These are phyloP conservation scores for Pristionchus exspectatus DNA, from an alignment of 2,888 invertebrate species.

Conservation along the genomic window DNA sequence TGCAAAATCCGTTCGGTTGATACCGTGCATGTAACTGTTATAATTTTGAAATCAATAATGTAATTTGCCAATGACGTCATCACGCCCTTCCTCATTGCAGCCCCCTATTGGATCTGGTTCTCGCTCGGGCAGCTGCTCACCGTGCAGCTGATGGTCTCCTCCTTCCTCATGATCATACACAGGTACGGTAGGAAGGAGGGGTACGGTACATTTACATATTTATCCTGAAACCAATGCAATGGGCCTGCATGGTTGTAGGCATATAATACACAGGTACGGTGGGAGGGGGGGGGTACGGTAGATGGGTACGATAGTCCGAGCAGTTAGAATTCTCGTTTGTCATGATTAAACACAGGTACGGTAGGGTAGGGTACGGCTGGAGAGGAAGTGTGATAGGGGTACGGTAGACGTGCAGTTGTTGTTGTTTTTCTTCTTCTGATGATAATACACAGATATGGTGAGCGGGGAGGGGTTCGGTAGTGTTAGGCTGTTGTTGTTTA, in stretches of 20 bases:
- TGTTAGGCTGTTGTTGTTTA: too few relatives aligned
- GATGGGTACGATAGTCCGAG: too few relatives aligned
- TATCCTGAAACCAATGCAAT: too few relatives aligned
- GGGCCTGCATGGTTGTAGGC: too few relatives aligned
- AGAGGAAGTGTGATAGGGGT: not conserved
- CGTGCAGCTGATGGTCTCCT: constrained; percentile 69
- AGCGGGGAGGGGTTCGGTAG: too few relatives aligned
- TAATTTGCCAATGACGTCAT: not conserved
- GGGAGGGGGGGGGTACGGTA: too few relatives aligned
- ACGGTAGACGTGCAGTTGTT: too few relatives aligned
- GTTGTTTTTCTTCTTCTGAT: too few relatives aligned
- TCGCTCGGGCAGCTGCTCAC: constrained; percentile 67
- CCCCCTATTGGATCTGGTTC: constrained; percentile 72
- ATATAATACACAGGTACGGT: constrained; percentile 56
- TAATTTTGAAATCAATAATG: not conserved
- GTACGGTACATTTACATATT: not conserved
- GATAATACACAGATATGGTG: too few relatives aligned
- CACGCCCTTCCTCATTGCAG: constrained; percentile 56
- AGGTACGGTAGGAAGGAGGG: not conserved
- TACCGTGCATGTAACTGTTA: too few relatives aligned
- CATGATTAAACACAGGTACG: constrained; percentile 58
- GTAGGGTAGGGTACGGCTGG: not conserved
- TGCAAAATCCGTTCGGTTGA: too few relatives aligned
- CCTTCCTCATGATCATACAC: constrained; percentile 64
- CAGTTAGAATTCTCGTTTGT: constrained; percentile 68